Conservation (phyloP, 2,888 invertebrate genomes). For the Cordilura impudica region DNA sequence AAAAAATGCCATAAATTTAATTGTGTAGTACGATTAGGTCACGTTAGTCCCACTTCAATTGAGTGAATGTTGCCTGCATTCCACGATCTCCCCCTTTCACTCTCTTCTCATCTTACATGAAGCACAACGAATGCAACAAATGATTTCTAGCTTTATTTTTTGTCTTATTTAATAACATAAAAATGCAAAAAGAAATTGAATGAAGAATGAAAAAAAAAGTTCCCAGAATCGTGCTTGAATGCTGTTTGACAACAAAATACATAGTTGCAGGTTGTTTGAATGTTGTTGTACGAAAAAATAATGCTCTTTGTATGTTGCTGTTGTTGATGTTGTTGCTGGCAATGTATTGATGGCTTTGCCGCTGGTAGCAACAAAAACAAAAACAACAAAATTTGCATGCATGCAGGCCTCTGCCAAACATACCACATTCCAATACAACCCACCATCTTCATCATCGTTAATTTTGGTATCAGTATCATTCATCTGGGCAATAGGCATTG, state of each 20-base stretch:
- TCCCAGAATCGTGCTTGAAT: constrained; percentile 75
- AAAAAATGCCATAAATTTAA: no score
- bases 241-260: constrained; percentile 73
- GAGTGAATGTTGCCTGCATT: background rate
- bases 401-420: constrained; percentile 8
- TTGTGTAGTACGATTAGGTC: no score
- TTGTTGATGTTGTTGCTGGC: no score
- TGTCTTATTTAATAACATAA: background rate
- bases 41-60: background rate
- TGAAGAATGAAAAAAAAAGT: constrained; percentile 48
- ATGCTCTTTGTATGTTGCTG: background rate
- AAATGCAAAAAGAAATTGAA: background rate
- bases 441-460: constrained; percentile 14
- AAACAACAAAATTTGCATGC: constrained; percentile 18
- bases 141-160: background rate
- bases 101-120: background rate
- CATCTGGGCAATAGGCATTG: background rate
- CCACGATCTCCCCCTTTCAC: background rate
- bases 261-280: constrained; percentile 69
- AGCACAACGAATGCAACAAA: background rate
- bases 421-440: constrained; percentile 43
- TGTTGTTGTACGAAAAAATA: background rate
- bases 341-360: background rate
- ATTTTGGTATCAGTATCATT: background rate
- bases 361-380: background rate